Evolutionary conservation across 35 echinoderm and acorn worm species (phyloP).

Genomic region (Apostichopus parvimensis): DNA sequence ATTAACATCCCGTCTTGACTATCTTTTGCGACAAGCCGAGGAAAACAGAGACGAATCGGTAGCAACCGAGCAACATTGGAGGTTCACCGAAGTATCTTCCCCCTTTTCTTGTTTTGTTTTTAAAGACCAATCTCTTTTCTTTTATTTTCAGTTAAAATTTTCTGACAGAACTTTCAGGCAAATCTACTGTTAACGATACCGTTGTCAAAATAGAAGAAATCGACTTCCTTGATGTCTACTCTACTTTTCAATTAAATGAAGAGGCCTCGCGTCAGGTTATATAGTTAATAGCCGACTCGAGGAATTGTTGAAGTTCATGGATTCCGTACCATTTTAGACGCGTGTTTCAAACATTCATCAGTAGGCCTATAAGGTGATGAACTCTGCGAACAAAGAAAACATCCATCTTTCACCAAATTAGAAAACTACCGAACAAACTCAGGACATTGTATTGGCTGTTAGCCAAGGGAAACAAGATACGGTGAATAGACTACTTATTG

Average conservation of each 20-base stretch:
- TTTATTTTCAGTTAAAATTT: not conserved
- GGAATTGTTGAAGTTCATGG: too few species aligned
- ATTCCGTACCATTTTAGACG: too few species aligned
- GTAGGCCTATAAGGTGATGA: too few species aligned
- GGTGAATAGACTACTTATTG: too few species aligned
- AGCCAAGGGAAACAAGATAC: too few species aligned
- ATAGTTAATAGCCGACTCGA: too few species aligned
- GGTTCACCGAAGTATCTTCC: not conserved
- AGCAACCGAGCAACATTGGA: not conserved
- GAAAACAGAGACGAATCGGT: not conserved
- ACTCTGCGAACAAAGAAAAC: too few species aligned
- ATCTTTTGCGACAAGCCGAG: not conserved
- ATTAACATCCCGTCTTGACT: slow-evolving; percentile 31
- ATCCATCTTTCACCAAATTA: too few species aligned
- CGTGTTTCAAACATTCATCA: too few species aligned
- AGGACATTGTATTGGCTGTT: too few species aligned
- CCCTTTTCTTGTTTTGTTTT: not conserved
- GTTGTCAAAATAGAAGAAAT: not conserved
- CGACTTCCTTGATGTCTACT: not conserved
- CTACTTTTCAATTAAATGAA: not conserved
- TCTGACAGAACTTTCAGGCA: not conserved
- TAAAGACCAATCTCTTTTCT: not conserved
- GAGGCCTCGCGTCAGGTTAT: not conserved
- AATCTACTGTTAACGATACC: not conserved
- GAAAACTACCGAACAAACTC: too few species aligned